These are phyloP conservation scores for Tupaia chinensis DNA, from an alignment of 2,113 vertebrate genomes.

Conservation along the genomic window DNA sequence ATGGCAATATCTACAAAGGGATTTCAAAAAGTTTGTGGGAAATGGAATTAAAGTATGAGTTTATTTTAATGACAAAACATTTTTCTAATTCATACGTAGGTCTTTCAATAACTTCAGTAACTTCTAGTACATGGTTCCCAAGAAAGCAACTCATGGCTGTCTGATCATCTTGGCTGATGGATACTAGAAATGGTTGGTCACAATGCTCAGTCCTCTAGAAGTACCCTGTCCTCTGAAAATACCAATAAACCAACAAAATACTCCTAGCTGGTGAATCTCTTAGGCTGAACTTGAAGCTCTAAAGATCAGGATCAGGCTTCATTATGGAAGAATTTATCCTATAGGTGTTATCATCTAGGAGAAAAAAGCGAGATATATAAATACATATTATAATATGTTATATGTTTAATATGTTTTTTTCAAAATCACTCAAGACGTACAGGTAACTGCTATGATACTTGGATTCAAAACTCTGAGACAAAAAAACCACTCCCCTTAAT, in stretches of 20 bases:
- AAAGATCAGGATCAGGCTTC: neutral
- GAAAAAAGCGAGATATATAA: neutral
- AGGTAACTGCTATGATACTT: neutral
- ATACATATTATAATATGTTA: too few relatives aligned
- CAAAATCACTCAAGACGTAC: neutral
- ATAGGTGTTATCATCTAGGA: neutral
- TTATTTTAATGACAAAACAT: too few relatives aligned
- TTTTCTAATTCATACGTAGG: too few relatives aligned
- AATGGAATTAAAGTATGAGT: too few relatives aligned
- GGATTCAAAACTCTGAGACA: neutral
- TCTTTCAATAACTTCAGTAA: too few relatives aligned
- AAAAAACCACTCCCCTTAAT: neutral
- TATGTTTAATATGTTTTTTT: too few relatives aligned
- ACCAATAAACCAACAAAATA: neutral
- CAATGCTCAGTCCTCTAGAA: neutral
- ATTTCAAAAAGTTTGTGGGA: too few relatives aligned
- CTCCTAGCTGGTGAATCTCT: too few relatives aligned
- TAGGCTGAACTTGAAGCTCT: neutral
- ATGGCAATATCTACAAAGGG: neutral
- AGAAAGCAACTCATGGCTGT: neutral
- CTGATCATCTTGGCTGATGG: neutral
- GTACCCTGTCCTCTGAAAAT: neutral
- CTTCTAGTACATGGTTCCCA: too few relatives aligned
- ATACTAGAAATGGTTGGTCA: too few relatives aligned
- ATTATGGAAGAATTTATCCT: neutral